Evolutionary conservation across 23 tunicate species (phyloP).

Genomic region (Ciona savignyi): DNA sequence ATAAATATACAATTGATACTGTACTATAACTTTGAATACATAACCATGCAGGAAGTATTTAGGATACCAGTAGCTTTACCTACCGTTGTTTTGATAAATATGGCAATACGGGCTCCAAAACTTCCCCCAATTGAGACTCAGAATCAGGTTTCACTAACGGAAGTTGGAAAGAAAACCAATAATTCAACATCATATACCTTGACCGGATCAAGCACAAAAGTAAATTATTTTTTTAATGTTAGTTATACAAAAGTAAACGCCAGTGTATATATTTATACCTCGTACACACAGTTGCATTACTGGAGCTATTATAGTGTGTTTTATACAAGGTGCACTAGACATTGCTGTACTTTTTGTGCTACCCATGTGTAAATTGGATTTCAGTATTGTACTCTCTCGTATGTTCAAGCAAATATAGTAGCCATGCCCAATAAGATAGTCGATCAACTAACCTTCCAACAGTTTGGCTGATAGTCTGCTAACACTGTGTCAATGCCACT

Average conservation of each 20-base stretch:
- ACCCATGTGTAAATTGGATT: too few species aligned
- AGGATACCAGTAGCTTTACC: background rate
- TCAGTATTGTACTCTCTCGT: too few species aligned
- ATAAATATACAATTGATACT: background rate
- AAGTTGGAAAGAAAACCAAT: background rate
- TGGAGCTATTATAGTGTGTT: too few species aligned
- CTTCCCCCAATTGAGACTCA: conserved; percentile 56
- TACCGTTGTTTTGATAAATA: background rate
- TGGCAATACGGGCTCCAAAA: conserved; percentile 47
- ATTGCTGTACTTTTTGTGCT: too few species aligned
- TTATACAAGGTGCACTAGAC: too few species aligned
- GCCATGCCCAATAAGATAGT: too few species aligned
- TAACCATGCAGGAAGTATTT: too few species aligned
- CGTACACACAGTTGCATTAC: background rate
- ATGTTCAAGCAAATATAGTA: too few species aligned
- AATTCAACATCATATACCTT: conserved; percentile 51
- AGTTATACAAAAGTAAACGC: background rate
- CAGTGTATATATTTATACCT: background rate
- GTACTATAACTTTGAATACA: background rate
- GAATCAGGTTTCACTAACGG: background rate
- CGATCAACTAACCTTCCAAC: too few species aligned
- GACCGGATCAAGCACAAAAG: conserved; percentile 9
- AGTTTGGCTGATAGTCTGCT: too few species aligned
- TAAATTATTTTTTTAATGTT: background rate
- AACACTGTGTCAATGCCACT: too few species aligned